phyloP scores from a whole-genome alignment of 2,113 vertebrate genomes.

The Platanista minor region DNA sequence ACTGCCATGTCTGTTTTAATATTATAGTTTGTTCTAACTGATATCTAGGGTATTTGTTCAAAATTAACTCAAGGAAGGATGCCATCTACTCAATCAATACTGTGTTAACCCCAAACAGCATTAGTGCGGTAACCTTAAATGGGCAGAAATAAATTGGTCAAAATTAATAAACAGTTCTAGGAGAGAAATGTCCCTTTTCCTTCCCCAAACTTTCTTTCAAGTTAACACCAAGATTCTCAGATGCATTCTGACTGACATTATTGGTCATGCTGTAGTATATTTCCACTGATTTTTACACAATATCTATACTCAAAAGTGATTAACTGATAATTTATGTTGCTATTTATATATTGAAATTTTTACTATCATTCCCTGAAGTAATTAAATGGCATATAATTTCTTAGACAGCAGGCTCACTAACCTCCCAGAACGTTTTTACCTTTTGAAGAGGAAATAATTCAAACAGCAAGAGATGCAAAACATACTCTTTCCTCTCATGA shows the following conservation, averaged over 20 bases:
- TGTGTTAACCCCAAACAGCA: not conserved
- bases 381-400: not conserved
- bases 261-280: not conserved
- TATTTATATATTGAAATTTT: accelerated
- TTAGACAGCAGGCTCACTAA: not conserved
- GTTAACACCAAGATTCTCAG: not conserved
- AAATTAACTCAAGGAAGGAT: not conserved
- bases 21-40: not conserved
- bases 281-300: not conserved
- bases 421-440: not conserved
- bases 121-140: too few species aligned
- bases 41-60: not conserved
- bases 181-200: not conserved
- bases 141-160: not conserved
- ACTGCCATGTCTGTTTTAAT: not conserved
- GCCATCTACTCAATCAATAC: not conserved
- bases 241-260: not conserved
- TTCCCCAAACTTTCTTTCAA: not conserved
- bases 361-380: not conserved
- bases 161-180: not conserved
- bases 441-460: not conserved
- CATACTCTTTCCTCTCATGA: too few species aligned
- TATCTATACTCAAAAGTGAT: not conserved
- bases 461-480: not conserved
- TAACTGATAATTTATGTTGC: constrained; percentile 39